phyloP scores from a whole-genome alignment of 2,797 vertebrate genomes.

The Caiman crocodilus region DNA sequence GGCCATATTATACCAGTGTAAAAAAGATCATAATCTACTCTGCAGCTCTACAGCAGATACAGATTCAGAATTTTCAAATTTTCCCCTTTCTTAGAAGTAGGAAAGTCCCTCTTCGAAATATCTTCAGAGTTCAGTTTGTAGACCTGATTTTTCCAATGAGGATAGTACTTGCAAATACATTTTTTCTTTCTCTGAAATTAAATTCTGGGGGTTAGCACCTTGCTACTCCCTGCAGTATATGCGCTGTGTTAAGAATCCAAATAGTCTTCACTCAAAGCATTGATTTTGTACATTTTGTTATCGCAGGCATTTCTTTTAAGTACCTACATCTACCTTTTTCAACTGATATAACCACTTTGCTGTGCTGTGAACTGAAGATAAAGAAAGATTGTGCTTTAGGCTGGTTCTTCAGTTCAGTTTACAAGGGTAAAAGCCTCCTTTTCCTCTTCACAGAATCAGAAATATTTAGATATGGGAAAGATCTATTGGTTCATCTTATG shows the following conservation, averaged over 20 bases:
- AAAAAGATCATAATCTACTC: not conserved
- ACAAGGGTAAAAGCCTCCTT: not conserved
- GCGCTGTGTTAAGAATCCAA: conserved; percentile 35
- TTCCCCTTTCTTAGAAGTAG: not conserved
- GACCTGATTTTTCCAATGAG: not conserved
- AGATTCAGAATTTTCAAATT: not conserved
- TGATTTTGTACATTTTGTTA: conserved; percentile 29
- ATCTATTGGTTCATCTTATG: not conserved
- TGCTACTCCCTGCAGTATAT: not conserved
- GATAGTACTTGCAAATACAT: not conserved
- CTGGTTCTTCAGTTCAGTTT: not conserved
- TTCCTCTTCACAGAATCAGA: not conserved
- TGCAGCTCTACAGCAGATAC: not conserved
- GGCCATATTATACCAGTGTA: not conserved
- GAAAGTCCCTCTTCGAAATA: not conserved
- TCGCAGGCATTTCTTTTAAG: conserved; percentile 14
- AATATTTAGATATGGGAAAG: not conserved
- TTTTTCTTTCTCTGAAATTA: not conserved
- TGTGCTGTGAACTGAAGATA: not conserved
- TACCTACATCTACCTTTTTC: not conserved
- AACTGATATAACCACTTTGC: not conserved
- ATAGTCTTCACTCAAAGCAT: not conserved
- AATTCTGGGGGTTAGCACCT: not conserved
- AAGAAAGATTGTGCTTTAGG: not conserved
- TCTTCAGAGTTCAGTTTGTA: not conserved